These are phyloP conservation scores for Onthophagus taurus DNA, from an alignment of 1,140 invertebrate species.

Conservation along the genomic window DNA sequence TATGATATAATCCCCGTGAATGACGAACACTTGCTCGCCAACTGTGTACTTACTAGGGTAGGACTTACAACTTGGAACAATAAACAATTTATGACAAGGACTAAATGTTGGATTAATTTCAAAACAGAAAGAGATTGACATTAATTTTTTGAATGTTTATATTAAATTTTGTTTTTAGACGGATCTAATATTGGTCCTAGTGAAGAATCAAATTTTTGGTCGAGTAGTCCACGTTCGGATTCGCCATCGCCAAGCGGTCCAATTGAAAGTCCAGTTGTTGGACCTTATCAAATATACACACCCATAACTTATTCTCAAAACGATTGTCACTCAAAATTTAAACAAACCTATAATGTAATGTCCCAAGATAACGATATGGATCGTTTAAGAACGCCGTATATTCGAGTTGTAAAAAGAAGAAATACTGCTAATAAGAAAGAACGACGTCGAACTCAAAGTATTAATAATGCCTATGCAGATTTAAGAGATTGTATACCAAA, in stretches of 20 bases:
- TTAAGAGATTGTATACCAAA: constrained; percentile 91
- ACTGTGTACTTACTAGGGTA: too few relatives aligned
- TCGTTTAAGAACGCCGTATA: constrained; percentile 37
- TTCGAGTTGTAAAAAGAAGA: constrained; percentile 57
- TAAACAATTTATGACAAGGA: too few relatives aligned
- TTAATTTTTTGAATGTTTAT: too few relatives aligned
- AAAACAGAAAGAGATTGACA: too few relatives aligned
- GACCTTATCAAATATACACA: constrained; percentile 29
- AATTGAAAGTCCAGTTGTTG: constrained; percentile 23
- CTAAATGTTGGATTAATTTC: too few relatives aligned
- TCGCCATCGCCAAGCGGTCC: constrained; percentile 29
- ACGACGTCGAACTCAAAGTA: constrained; percentile 79
- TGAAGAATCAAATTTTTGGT: constrained; percentile 36
- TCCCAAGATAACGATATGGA: constrained; percentile 19
- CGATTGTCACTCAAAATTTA: constrained; percentile 26
- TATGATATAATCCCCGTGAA: too few relatives aligned
- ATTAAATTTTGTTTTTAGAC: too few relatives aligned
- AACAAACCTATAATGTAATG: constrained; percentile 23
- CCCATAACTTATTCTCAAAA: constrained; percentile 20
- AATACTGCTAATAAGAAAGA: constrained; percentile 92
- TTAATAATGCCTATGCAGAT: constrained; percentile 90
- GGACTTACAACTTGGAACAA: too few relatives aligned
- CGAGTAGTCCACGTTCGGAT: constrained; percentile 31
- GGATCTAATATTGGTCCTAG: constrained; percentile 24
- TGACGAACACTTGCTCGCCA: too few relatives aligned